Conservation (phyloP, 2,888 invertebrate species). For the Petrolisthes cinctipes region DNA sequence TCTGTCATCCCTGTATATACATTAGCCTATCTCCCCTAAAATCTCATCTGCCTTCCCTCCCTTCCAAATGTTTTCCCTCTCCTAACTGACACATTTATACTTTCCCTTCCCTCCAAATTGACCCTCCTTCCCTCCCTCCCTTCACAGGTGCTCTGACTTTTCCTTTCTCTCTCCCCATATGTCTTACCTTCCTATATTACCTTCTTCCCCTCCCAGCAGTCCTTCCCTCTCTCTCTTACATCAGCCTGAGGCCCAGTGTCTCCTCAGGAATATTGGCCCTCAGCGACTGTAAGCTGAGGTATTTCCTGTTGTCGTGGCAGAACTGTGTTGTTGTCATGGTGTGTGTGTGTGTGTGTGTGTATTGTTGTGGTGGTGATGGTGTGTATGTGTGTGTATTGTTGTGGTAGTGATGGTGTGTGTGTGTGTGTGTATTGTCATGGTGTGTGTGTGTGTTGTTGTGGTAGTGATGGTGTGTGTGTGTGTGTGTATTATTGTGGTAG, state of each 20-base stretch:
- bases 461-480: too few species aligned
- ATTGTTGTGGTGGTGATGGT: too few species aligned
- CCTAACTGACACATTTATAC: background rate
- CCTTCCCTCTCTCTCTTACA: background rate
- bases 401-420: background rate
- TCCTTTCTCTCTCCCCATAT: background rate
- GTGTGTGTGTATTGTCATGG: background rate
- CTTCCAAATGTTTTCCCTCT: background rate
- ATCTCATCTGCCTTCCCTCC: background rate
- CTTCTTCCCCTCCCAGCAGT: background rate
- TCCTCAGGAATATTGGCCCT: background rate
- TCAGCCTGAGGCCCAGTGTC: background rate
- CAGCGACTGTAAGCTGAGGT: too few species aligned
- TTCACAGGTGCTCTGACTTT: background rate
- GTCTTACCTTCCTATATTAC: background rate
- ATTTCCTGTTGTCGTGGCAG: too few species aligned
- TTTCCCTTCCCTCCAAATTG: background rate
- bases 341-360: too few species aligned
- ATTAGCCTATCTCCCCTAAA: background rate
- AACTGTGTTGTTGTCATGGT: too few species aligned
- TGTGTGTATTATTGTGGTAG: too few species aligned
- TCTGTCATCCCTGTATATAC: background rate
- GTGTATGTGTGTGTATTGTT: too few species aligned
- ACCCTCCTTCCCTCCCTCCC: slow-evolving; percentile 8
- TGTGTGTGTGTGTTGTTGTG: too few species aligned